Evolutionary conservation across 2,113 vertebrate species (phyloP).

Genomic region (Dascyllus trimaculatus): DNA sequence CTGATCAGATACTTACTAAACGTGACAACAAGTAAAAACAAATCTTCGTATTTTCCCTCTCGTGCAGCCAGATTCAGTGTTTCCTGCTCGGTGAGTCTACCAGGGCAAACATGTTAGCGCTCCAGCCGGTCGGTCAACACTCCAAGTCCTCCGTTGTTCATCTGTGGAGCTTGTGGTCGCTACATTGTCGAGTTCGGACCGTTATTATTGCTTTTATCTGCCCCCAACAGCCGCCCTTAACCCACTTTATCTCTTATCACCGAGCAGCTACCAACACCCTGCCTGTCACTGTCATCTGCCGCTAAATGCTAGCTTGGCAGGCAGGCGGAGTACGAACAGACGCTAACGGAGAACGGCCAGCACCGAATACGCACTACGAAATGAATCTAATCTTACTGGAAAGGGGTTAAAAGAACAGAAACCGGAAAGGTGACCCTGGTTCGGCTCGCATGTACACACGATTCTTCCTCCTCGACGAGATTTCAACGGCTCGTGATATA

Average conservation of each 20-base stretch:
- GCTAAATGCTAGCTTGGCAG: neutral
- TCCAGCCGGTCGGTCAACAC: slow-evolving; percentile 17
- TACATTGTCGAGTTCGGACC: slow-evolving; percentile 59
- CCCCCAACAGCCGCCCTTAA: slow-evolving; percentile 60
- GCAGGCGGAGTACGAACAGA: slow-evolving; percentile 6
- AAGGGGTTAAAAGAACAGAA: neutral
- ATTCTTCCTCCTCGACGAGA: slow-evolving; percentile 11
- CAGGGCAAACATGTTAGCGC: slow-evolving; percentile 8
- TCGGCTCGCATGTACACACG: neutral
- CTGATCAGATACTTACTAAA: neutral
- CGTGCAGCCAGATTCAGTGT: neutral
- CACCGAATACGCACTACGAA: neutral
- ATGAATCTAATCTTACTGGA: rapidly evolving
- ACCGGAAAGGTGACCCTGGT: slow-evolving; percentile 75
- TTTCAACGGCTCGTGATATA: slow-evolving; percentile 58
- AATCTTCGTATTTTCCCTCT: neutral
- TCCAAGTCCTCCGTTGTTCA: neutral
- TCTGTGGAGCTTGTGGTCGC: neutral
- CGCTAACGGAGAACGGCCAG: neutral
- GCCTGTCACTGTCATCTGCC: slow-evolving; percentile 77
- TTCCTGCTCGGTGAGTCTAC: slow-evolving; percentile 20
- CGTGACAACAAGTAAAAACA: neutral
- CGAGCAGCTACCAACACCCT: slow-evolving; percentile 65
- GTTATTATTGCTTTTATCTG: slow-evolving; percentile 82
- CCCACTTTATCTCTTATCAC: slow-evolving; percentile 74